phyloP scores from a whole-genome alignment of 2,888 invertebrate genomes.

The Cabera pusaria region DNA sequence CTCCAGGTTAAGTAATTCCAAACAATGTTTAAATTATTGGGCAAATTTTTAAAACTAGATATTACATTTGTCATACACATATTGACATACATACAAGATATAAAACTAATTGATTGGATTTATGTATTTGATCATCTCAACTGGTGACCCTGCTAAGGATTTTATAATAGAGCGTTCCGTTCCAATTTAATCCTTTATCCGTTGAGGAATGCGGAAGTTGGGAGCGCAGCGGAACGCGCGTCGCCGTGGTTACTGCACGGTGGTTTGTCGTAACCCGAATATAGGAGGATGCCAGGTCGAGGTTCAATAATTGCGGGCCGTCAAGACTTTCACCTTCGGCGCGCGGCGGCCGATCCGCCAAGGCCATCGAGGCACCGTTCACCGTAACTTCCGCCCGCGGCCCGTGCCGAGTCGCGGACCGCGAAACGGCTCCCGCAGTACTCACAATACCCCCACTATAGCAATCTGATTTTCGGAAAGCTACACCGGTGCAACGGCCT shows the following conservation, averaged over 20 bases:
- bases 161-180: neutral
- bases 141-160: no score
- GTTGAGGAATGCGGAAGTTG: conserved; percentile 53
- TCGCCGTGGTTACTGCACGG: conserved; percentile 35
- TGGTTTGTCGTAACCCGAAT: conserved; percentile 55
- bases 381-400: conserved; percentile 66
- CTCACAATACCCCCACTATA: conserved; percentile 46
- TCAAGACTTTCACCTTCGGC: conserved; percentile 81
- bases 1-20: conserved; percentile 9
- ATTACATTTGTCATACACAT: no score
- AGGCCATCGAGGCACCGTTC: conserved; percentile 72
- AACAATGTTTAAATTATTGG: no score
- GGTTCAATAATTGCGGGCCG: conserved; percentile 75
- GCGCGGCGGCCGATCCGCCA: conserved; percentile 67
- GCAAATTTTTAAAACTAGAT: no score
- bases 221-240: conserved; percentile 37
- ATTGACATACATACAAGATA: no score
- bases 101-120: no score
- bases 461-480: conserved; percentile 66
- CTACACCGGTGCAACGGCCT: conserved; percentile 54
- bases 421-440: conserved; percentile 38
- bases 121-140: no score
- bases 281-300: conserved; percentile 71
- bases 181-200: conserved; percentile 12
- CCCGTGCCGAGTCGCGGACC: conserved; percentile 36